Evolutionary conservation across 2,797 vertebrate species (phyloP).

Genomic region (Lithobates pipiens): DNA sequence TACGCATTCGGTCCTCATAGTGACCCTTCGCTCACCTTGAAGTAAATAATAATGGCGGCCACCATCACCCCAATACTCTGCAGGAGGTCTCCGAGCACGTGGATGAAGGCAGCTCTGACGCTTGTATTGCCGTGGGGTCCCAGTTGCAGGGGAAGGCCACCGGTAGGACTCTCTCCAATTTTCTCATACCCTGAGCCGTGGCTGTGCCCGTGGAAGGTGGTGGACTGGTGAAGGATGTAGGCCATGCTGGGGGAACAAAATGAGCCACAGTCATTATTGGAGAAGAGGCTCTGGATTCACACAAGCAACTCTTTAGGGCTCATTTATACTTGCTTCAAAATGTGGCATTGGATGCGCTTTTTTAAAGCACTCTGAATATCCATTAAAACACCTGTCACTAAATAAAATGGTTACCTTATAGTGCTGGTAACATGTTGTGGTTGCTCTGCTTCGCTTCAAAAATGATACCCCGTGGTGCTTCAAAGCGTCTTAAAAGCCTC

Average conservation of each 20-base stretch:
- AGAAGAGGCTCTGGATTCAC: background rate
- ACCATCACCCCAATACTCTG: conserved; percentile 93
- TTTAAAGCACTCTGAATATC: no score
- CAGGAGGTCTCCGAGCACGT: conserved; percentile 93
- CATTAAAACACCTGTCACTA: no score
- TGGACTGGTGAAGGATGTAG: conserved; percentile 92
- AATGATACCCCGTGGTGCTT: no score
- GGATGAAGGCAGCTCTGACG: conserved; percentile 91
- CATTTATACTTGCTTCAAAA: no score
- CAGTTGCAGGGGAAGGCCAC: conserved; percentile 69
- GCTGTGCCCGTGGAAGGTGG: conserved; percentile 78
- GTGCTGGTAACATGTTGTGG: no score
- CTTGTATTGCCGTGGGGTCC: conserved; percentile 87
- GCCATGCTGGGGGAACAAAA: conserved; percentile 83
- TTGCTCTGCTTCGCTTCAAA: no score
- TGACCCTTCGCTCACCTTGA: conserved; percentile 81
- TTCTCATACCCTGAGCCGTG: conserved; percentile 84
- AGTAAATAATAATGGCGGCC: conserved; percentile 91
- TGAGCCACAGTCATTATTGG: background rate
- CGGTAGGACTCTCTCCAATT: conserved; percentile 79
- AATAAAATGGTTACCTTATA: no score
- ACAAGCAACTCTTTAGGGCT: no score
- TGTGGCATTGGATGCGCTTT: no score
- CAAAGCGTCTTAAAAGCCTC: no score
- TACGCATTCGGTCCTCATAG: no score